Evolutionary conservation across 2,888 invertebrate species (phyloP).

Genomic region (Amitus sp.): DNA sequence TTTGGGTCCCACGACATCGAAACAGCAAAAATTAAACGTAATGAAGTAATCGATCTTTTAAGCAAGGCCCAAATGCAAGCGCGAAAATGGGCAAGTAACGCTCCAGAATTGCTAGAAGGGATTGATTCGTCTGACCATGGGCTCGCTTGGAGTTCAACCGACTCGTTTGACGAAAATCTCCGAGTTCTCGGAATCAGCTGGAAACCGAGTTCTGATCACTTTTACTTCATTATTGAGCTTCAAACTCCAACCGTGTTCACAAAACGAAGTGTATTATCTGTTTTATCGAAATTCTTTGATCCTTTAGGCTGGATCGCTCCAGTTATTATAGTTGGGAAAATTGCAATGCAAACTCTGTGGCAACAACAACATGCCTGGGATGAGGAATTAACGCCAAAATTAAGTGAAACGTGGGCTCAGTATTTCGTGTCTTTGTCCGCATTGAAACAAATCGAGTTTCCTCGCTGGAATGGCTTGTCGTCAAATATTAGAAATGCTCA

Average conservation of each 20-base stretch:
- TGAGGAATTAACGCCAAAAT: background rate
- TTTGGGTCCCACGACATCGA: conserved; percentile 8
- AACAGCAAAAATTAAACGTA: background rate
- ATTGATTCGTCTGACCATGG: conserved; percentile 10
- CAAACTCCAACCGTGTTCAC: background rate
- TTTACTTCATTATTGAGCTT: background rate
- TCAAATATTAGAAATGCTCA: background rate
- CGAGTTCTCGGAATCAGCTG: conserved; percentile 13
- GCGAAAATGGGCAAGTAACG: conserved; percentile 15
- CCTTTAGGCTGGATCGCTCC: conserved; percentile 22
- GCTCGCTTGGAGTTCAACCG: conserved; percentile 1
- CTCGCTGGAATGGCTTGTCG: conserved; percentile 6
- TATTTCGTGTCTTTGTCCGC: background rate
- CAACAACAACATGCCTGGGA: conserved; percentile 17
- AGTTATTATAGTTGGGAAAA: conserved; percentile 10
- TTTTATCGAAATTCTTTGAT: conserved; percentile 15
- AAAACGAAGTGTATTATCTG: conserved; percentile 5
- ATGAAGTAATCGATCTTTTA: background rate
- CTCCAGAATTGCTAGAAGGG: background rate
- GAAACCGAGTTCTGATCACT: background rate
- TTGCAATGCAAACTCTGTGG: conserved; percentile 8
- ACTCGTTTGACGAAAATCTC: background rate
- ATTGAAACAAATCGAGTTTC: background rate
- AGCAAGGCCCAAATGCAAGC: background rate
- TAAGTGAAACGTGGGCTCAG: background rate